Base-by-base conservation (phyloP, 2,113 vertebrate genomes). In the Actinemys pallida region DNA sequence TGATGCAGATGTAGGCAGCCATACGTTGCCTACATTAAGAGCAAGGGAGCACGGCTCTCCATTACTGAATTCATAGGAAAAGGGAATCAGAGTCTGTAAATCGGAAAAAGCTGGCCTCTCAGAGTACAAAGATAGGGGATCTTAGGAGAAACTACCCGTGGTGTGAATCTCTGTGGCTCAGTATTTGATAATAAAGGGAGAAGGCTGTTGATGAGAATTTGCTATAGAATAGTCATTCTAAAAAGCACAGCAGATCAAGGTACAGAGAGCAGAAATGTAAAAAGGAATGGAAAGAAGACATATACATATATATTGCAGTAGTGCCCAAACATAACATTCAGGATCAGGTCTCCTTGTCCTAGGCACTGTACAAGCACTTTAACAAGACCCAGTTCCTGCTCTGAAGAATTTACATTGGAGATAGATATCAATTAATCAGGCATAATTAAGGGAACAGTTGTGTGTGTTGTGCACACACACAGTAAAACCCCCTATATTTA, bases 11-110 rank as follows among this genome's bases (percentile, higher is more conserved):
- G 65, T n/a, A 83, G 76, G 1, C 83, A 81, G 49, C 29, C 45
- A 52, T 19, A 81, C 29, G 82, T 17, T 82, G 65, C 59, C 50
- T 95, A 47, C 12, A 49, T 87, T 87, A 86, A 82, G 2, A 90
- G 5, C 0, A 3, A 92, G 56, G 49, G 81, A 89, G 11, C 92
- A 62, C 69, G 27, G 8, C 16, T 93, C 24, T 96, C 90, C 53
- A 81, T 85, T 72, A 82, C 27, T 76, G 59, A 95, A 94, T 31
- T 89, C 65, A 25, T 39, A 90, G 35, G 80, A 92, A 95, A 89
- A 91, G 42, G 62, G 57, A 94, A 69, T 90, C 2, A 47, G 31
- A 10, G 69, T 93, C 88, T 65, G 14, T 69, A 89, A 81, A 78
- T 16, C 86, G 56, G 6, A 19, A 92, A 83, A 53, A 86, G 45